Conservation (phyloP, 2,797 vertebrate species). For the Otolemur crassicaudatus region DNA sequence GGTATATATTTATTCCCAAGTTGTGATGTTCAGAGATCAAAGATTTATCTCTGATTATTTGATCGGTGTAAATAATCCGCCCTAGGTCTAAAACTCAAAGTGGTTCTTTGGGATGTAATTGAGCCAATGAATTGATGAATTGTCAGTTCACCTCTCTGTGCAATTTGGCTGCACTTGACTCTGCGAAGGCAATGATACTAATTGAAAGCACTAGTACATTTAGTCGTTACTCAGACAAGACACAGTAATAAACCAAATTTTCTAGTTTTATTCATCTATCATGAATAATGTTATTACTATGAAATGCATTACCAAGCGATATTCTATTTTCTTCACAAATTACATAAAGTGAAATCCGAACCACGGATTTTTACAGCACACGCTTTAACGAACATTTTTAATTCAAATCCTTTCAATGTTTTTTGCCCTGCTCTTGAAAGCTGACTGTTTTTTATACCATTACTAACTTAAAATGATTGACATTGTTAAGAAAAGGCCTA, state of each 20-base stretch:
- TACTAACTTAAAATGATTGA: slow-evolving; percentile 48
- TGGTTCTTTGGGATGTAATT: slow-evolving; percentile 32
- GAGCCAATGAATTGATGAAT: slow-evolving; percentile 13
- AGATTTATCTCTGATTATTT: background rate
- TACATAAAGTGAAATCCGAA: slow-evolving; percentile 70
- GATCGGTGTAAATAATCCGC: slow-evolving; percentile 1
- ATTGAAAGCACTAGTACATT: slow-evolving; percentile 76
- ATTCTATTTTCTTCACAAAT: slow-evolving; percentile 72
- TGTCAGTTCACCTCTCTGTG: slow-evolving; percentile 6
- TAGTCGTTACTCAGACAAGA: slow-evolving; percentile 74
- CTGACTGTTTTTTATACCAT: background rate
- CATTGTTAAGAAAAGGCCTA: slow-evolving; percentile 15
- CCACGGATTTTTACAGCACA: background rate
- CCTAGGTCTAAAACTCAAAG: slow-evolving; percentile 39
- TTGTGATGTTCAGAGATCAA: background rate
- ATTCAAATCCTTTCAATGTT: background rate
- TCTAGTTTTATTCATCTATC: slow-evolving; percentile 72
- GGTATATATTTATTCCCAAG: slow-evolving; percentile 41
- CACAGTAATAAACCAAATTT: slow-evolving; percentile 72
- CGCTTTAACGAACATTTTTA: background rate
- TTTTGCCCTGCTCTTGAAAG: background rate
- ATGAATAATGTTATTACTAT: slow-evolving; percentile 62
- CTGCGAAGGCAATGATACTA: slow-evolving; percentile 58
- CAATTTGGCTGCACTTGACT: slow-evolving; percentile 42
- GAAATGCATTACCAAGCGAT: slow-evolving; percentile 68